Evolutionary conservation across 92 coral and sea anemone species (phyloP).

Genomic region (Bergia sp.): DNA sequence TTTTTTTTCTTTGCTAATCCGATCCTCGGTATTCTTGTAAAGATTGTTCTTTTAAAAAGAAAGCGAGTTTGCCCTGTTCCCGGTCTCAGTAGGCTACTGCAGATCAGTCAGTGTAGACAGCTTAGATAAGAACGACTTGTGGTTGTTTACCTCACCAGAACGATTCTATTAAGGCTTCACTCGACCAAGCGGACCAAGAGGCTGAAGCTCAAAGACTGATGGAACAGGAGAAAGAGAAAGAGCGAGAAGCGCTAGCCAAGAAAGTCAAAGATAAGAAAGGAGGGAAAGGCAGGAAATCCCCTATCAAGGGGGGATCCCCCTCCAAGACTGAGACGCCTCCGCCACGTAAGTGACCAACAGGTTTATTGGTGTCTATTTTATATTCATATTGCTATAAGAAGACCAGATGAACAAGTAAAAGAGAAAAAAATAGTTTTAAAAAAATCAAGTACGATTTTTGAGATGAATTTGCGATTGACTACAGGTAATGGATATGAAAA

Average conservation of each 20-base stretch:
- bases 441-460: neutral
- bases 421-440: too few species aligned
- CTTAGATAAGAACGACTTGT: slow-evolving; percentile 11
- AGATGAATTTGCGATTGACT: neutral
- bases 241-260: slow-evolving; percentile 84
- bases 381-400: neutral
- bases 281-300: slow-evolving; percentile 92
- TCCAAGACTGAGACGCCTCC: slow-evolving; percentile 90
- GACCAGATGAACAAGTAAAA: neutral
- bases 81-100: neutral
- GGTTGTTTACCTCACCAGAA: slow-evolving; percentile 39
- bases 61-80: neutral
- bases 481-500: neutral
- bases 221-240: slow-evolving; percentile 88
- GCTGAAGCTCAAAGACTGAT: slow-evolving; percentile 83
- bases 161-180: slow-evolving; percentile 67
- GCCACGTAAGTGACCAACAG: slow-evolving; percentile 65
- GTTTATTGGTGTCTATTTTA: neutral
- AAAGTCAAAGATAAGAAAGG: slow-evolving; percentile 95
- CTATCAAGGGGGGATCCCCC: slow-evolving; percentile 74
- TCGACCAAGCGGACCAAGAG: slow-evolving; percentile 94
- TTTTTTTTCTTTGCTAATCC: too few species aligned
- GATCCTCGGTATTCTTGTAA: too few species aligned
- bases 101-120: slow-evolving; percentile 23
- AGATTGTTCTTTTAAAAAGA: too few species aligned